phyloP scores from a whole-genome alignment of 2,888 invertebrate genomes.

The Leptura quadrifasciata region DNA sequence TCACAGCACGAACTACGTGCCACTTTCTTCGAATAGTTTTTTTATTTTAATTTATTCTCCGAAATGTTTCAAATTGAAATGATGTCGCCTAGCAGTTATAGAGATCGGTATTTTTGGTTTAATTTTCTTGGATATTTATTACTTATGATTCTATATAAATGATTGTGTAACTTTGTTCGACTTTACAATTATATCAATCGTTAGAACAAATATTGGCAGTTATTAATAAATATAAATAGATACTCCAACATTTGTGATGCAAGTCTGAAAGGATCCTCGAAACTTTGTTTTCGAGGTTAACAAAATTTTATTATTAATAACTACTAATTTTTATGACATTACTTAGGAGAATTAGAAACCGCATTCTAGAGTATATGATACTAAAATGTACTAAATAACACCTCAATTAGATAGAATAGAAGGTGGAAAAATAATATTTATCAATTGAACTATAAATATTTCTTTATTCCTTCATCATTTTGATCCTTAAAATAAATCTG shows the following conservation, averaged over 20 bases:
- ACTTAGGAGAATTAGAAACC: background rate
- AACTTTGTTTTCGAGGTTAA: background rate
- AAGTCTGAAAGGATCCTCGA: background rate
- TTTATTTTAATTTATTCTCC: conserved; percentile 1
- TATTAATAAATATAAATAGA: background rate
- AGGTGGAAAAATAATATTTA: too few relatives aligned
- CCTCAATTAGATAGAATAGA: too few relatives aligned
- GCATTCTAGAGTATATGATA: too few relatives aligned
- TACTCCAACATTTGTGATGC: background rate
- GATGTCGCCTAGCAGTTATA: background rate
- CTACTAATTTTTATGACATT: background rate
- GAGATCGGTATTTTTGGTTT: background rate
- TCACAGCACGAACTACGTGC: conserved; percentile 42
- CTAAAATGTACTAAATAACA: too few relatives aligned
- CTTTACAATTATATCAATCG: background rate
- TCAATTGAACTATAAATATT: too few relatives aligned
- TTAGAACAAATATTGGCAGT: background rate
- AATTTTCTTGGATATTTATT: background rate
- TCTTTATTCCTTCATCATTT: too few relatives aligned
- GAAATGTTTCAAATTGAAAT: background rate
- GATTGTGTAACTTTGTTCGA: background rate
- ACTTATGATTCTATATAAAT: background rate
- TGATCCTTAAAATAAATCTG: too few relatives aligned
- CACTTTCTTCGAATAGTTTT: conserved; percentile 40
- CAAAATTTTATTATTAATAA: background rate